Conservation (phyloP, 2,113 vertebrate species). For the Siniperca chuatsi region DNA sequence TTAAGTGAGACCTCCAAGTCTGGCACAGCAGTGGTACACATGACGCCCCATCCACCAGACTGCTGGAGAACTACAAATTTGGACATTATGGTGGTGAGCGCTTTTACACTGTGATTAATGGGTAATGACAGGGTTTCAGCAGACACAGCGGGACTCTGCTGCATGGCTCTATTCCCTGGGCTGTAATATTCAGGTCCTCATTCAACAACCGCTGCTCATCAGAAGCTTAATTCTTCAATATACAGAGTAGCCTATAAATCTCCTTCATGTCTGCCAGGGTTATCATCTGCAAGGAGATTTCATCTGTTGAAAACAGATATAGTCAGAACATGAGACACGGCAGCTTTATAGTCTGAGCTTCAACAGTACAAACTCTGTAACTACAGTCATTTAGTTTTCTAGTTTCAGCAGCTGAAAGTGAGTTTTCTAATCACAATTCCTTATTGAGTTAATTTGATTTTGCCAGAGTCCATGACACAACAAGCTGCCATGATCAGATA, state of each 20-base stretch:
- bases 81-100: not conserved
- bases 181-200: constrained; percentile 28
- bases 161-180: constrained; percentile 6
- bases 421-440: not conserved
- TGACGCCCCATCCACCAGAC: constrained; percentile 9
- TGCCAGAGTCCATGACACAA: not conserved
- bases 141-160: constrained; percentile 41
- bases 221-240: constrained; percentile 16
- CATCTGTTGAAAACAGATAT: not conserved
- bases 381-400: not conserved
- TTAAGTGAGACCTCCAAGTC: not conserved
- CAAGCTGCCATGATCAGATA: not conserved
- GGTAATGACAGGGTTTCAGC: constrained; percentile 54
- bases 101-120: constrained; percentile 49
- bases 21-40: not conserved
- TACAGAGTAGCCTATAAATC: not conserved
- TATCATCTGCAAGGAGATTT: not conserved
- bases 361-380: not conserved
- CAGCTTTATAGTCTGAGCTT: not conserved
- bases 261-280: constrained; percentile 15
- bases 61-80: constrained; percentile 21
- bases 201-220: constrained; percentile 14
- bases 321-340: not conserved
- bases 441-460: no score
- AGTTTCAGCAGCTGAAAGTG: constrained; percentile 9